Evolutionary conservation across 1,140 invertebrate genomes (phyloP).

Genomic region (Tetramorium parvispinum): DNA sequence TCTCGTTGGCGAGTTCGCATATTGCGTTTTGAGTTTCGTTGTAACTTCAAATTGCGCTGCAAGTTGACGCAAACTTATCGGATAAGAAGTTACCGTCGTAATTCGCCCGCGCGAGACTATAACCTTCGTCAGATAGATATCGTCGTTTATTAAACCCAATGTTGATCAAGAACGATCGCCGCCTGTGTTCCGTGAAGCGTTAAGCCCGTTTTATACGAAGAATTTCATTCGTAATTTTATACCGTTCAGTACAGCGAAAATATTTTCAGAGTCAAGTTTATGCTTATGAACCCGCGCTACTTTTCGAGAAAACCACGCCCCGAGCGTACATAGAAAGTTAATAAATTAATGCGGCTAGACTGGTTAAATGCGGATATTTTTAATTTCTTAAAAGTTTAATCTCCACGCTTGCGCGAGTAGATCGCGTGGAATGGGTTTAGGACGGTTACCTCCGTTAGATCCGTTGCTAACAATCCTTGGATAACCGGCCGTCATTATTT

Average conservation of each 20-base stretch:
- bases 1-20: neutral
- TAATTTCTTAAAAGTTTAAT: neutral
- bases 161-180: conserved; percentile 38
- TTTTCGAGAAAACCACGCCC: neutral
- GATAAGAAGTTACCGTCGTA: conserved; percentile 49
- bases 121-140: conserved; percentile 38
- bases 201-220: neutral
- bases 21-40: conserved; percentile 41
- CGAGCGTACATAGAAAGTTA: neutral
- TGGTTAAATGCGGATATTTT: conserved; percentile 1
- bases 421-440: conserved; percentile 6
- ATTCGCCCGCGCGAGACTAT: conserved; percentile 31
- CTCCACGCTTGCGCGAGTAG: neutral
- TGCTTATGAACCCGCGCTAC: neutral
- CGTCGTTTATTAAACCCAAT: conserved; percentile 33
- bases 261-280: neutral
- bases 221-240: neutral
- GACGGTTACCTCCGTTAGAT: conserved; percentile 37
- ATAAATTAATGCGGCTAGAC: conserved; percentile 5
- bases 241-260: neutral
- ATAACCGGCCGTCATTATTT: conserved; percentile 65
- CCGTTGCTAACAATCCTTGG: conserved; percentile 39
- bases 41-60: conserved; percentile 44
- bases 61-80: conserved; percentile 28
- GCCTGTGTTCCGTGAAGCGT: neutral